Evolutionary conservation across 2,888 invertebrate species (phyloP), one percentile per base, ranked within the genome.

Genomic region (Dascillus cervinus): DNA sequence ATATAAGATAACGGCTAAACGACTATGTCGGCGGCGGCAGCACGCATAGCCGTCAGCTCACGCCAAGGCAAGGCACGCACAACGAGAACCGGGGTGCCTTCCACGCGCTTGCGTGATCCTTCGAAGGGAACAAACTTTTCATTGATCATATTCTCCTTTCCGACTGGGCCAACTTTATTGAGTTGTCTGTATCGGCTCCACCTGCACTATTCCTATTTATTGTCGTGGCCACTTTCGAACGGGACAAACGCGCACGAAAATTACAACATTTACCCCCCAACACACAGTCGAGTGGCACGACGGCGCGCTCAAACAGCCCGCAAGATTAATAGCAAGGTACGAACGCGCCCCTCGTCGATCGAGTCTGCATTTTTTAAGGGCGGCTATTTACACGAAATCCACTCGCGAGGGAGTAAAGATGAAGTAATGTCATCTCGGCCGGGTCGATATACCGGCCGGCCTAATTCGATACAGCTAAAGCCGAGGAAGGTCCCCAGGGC

Each of bases 81-180:
- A 40, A 39, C 39, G 43, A 39, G 41, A 35, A 39, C 39, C 39
- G 42, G 35, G 39, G 33, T 41, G 34, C 35, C 41, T 30, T 15
- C 22, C 37, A 36, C 39, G 49, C 47, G 53, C 50, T 34, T 49
- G 51, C 51, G 49, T 46, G 33, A 37, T 36, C 36, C 37, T 39
- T 43, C 37, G 41, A 46, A 47, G 47, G 46, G 47, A 47, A 46
- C 49, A 52, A 50, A 52, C 47, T 51, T 53, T 52, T 50, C 53
- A 53, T 53, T 53, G 53, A 53, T 53, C 51, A 51, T 49, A 46
- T 47, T 45, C 48, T 43, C 46, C 41, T 37, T 43, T 45, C 34
- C 39, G 38, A 42, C 41, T 41, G 43, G 40, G 43, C 36, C 38
- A 39, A 43, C 40, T 45, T 48, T 44, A 43, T 46, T 34, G 44